Conservation (phyloP, 1,140 invertebrate species). For the Babylonia areolata region DNA sequence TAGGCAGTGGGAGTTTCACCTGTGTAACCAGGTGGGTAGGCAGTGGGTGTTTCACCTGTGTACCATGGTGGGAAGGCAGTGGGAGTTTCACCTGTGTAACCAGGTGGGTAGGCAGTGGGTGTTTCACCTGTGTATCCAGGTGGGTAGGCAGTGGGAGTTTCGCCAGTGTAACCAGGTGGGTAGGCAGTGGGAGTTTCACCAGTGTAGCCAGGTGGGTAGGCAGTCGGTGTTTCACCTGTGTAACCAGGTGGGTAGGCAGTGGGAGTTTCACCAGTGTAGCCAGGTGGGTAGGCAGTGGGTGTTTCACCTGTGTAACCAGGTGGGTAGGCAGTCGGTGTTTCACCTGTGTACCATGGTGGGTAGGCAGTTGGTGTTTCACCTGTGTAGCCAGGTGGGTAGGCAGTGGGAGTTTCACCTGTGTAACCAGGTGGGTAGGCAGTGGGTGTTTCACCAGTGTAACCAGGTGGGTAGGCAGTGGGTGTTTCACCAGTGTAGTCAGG, state of each 20-base stretch:
- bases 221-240: conserved; percentile 20
- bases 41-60: conserved; percentile 26
- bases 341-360: conserved; percentile 21
- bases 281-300: conserved; percentile 24
- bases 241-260: conserved; percentile 6
- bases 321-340: conserved; percentile 12
- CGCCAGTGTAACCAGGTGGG: conserved; percentile 8
- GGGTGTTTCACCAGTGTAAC: conserved; percentile 17
- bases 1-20: conserved; percentile 27
- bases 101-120: conserved; percentile 30
- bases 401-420: conserved; percentile 23
- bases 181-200: conserved; percentile 23
- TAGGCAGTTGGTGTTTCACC: conserved; percentile 25
- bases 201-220: conserved; percentile 27
- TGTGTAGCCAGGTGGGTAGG: conserved; percentile 16
- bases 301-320: conserved; percentile 9
- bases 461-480: conserved; percentile 4
- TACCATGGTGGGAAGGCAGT: conserved; percentile 12
- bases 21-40: conserved; percentile 24
- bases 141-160: conserved; percentile 18
- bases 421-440: conserved; percentile 35
- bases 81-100: conserved; percentile 23
- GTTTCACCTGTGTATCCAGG: conserved; percentile 18
- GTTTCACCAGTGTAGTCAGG: conserved; percentile 2
- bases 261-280: conserved; percentile 30